Evolutionary conservation across 2,888 invertebrate genomes (phyloP), one percentile per base, ranked within the genome.

Genomic region (Megaustenia siamemsis): DNA sequence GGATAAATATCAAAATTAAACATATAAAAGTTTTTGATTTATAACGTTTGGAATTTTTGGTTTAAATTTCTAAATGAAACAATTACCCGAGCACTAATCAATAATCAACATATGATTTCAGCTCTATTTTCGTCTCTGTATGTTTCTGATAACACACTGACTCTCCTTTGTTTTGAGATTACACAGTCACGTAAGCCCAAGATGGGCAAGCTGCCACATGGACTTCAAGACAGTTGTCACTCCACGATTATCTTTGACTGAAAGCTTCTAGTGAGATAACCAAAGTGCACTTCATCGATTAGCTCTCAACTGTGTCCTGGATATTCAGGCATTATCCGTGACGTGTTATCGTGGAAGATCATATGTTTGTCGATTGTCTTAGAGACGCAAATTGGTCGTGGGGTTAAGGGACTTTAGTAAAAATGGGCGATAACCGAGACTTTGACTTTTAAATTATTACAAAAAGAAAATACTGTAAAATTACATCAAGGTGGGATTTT

Each of bases 261-360:
- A 71, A 45, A 5, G 45, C 45, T 43, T 24, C 8, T 24, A 43
- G 71, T 12, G 73, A 32, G 73, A 73, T 73, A 45, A 49, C 49
- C 24, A 28, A 32, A 73, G 73, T 49, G 49, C 49, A 49, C 73
- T 73, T 71, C 24, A 71, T 71, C 45, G 71, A 71, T 71, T 32
- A 28, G 49, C 40, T 4, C n/a, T n/a, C 3, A 35, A 43, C 24
- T 45, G 43, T 71, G 43, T n/a, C 43, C 71, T n/a, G 43, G n/a
- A 71, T 71, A 71, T 71, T 45, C 3, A 71, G 28, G 15, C 18
- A 45, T 71, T 71, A 71, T 71, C 40, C 8, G 10, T 40, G 71
- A 45, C 71, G n/a, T n/a, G 10, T 45, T 5, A 40, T 71, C 71
- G 15, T 3, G 5, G 71, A 45, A 40, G 28, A n/a, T n/a, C 43